phyloP scores from a whole-genome alignment of 1,140 invertebrate genomes.

The Drosophila sechellia region DNA sequence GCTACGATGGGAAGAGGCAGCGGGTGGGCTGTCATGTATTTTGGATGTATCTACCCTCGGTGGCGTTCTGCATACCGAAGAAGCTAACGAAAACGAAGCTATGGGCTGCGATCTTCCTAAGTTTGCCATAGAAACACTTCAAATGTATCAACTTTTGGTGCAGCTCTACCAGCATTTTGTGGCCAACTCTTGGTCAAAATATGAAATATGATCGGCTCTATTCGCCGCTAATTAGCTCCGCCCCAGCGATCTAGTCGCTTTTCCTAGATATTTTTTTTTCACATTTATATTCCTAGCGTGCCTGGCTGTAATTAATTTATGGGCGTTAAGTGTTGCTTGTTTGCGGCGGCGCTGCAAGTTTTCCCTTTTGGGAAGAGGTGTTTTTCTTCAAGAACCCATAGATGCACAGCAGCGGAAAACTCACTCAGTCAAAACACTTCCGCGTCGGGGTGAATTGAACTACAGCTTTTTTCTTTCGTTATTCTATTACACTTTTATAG shows the following conservation, averaged over 20 bases:
- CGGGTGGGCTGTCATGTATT: slow-evolving; percentile 40
- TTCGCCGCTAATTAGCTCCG: slow-evolving; percentile 32
- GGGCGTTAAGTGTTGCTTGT: slow-evolving; percentile 76
- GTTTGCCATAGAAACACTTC: too few species aligned
- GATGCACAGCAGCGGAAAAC: slow-evolving; percentile 25
- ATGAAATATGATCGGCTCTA: slow-evolving; percentile 7
- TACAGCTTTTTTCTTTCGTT: not conserved
- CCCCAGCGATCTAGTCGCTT: slow-evolving; percentile 17
- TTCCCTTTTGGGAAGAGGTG: slow-evolving; percentile 2
- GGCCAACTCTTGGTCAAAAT: not conserved
- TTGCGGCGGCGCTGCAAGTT: slow-evolving; percentile 30
- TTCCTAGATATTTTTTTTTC: not conserved
- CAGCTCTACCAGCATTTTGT: slow-evolving; percentile 7
- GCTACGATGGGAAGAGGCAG: not conserved
- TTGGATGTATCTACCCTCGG: slow-evolving; percentile 31
- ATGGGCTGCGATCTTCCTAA: too few species aligned
- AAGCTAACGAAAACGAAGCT: not conserved
- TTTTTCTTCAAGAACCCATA: not conserved
- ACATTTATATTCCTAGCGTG: slow-evolving; percentile 38
- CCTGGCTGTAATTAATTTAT: slow-evolving; percentile 61
- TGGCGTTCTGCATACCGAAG: slow-evolving; percentile 33
- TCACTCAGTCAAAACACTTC: slow-evolving; percentile 48
- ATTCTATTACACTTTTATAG: not conserved
- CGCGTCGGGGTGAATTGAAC: slow-evolving; percentile 9
- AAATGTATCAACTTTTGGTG: slow-evolving; percentile 23